Base-by-base conservation (phyloP, 2,797 vertebrate genomes). In the Mus spretus region DNA sequence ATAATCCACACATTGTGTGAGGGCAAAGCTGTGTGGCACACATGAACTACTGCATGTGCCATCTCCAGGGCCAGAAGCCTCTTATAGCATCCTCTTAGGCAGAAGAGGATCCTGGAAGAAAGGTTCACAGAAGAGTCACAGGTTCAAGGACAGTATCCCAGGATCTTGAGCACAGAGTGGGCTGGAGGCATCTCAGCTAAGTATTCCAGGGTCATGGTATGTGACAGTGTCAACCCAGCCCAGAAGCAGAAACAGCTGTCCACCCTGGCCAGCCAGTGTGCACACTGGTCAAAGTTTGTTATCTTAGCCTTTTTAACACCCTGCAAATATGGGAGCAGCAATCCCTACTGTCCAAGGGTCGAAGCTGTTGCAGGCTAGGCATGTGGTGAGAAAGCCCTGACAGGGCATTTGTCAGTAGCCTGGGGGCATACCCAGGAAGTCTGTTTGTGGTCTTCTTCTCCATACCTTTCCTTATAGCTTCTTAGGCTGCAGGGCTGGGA, bases 71-170 rank as follows among this genome's bases (percentile, higher is more conserved):
- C 34, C 2, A 9, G 11, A 7, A 44, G 47, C 57, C 37, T 57
- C 26, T 17, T 13, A 22, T 14, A 0, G 40, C 0, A 15, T 70
- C 44, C 4, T 22, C 34, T 12, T 8, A 9, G 31, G 1, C 2
- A 22, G 74, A 80, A 57, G 77, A 57, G 82, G 65, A 57, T 65
- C n/a, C 20, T n/a, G 28, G 63, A 70, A n/a, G 81, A n/a, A 13
- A 15, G 53, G 78, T 40, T 59, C 47, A 19, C 14, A 31, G 77
- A 85, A 55, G 57, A 34, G 84, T 44, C 65, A 2, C 65, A 78
- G 85, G 34, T 11, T 0, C 40, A 1, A 1, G 75, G 34, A 40
- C 1, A 1, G 40, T 13, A 55, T 78, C 74, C 61, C 3, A 44
- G 57, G 6, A 31, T 50, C 81, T 55, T 55, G 5, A 34, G 53